phyloP scores from a whole-genome alignment of 1,140 invertebrate genomes.

The Sipha flava region DNA sequence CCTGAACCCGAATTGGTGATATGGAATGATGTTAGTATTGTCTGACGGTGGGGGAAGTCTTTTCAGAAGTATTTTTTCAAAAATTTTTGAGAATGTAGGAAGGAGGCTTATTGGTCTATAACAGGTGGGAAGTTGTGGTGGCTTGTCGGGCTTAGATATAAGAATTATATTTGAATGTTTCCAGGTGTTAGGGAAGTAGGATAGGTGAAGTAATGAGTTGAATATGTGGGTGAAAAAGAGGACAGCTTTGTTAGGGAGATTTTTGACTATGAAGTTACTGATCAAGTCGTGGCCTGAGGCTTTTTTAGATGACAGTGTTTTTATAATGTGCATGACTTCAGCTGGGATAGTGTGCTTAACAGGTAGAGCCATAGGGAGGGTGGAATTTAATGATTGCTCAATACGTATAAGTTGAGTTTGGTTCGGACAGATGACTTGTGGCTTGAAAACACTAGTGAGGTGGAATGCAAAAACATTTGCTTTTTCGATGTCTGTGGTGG shows the following conservation, averaged over 20 bases:
- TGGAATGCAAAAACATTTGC: no score
- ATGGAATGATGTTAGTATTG: constrained; percentile 36
- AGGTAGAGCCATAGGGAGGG: no score
- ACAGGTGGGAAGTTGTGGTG: constrained; percentile 36
- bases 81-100: no score
- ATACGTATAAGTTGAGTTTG: no score
- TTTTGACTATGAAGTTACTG: not conserved
- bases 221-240: not conserved
- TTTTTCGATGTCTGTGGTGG: no score
- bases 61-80: no score
- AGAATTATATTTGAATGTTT: constrained; percentile 42
- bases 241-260: not conserved
- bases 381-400: no score
- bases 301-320: not conserved
- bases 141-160: constrained; percentile 40
- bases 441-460: no score
- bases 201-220: not conserved
- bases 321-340: not conserved
- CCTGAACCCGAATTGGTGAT: constrained; percentile 43
- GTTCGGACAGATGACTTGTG: no score
- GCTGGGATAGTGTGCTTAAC: not conserved
- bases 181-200: constrained; percentile 36
- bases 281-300: not conserved
- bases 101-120: no score
- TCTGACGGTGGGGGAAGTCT: not conserved